Base-by-base conservation (phyloP, 2,113 vertebrate species). In the Campylorhamphus procurvoides region DNA sequence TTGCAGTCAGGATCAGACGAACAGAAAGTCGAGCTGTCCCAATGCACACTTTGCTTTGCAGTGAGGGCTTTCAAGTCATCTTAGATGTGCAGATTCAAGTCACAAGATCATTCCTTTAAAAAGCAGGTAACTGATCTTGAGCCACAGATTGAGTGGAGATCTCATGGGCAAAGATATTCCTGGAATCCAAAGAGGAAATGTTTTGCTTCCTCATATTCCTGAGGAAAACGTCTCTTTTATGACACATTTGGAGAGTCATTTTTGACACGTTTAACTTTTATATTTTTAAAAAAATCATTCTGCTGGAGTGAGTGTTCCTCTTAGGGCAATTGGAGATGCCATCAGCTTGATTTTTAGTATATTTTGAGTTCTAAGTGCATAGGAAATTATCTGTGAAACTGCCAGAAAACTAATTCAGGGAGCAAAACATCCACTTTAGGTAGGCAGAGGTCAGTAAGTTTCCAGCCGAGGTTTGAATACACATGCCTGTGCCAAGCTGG, bases 1-100 rank as follows among this genome's bases (percentile, higher is more conserved):
- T 53, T 94, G 92, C 90, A 83, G 56, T 6, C 0, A 0, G 86
- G 76, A 93, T 80, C 75, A 59, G 47, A 84, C 6, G 0, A n/a
- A 18, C 86, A 89, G 72, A 81, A 74, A 83, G 88, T 50, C 1
- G 20, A 93, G 49, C 72, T 86, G 86, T 94, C 93, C 89, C 86
- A 90, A 1, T 56, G 52, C 95, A 87, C 83, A 3, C 66, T 87
- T 78, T 39, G 79, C 82, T 93, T 94, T 83, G n/a, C 85, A 95
- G 15, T n/a, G 63, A 74, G 29, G 35, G 25, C 92, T 95, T 96
- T 94, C 55, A 82, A 87, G 89, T 83, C 1, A 0, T 23, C 81
- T 94, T 50, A 93, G 91, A 89, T 93, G 89, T 91, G 82, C 78
- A 90, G 94, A 93, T 94, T 83, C 68, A 58, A 96, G 89, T 87